Evolutionary conservation across 2,888 invertebrate genomes (phyloP).

Genomic region (Pimpla rufipes): DNA sequence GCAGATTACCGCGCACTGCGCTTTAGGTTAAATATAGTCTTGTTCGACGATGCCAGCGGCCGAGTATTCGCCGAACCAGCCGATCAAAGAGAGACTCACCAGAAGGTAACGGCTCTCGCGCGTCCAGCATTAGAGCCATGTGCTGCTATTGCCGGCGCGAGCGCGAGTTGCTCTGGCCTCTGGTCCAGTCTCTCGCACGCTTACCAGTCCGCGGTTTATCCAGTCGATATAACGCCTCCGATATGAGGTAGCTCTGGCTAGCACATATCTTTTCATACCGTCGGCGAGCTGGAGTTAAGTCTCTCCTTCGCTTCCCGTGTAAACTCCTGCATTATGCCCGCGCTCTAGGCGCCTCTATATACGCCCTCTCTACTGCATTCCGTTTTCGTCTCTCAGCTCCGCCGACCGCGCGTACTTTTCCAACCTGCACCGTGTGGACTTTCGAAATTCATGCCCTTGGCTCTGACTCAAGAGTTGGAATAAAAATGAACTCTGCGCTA

Average conservation of each 20-base stretch:
- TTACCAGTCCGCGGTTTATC: slow-evolving; percentile 77
- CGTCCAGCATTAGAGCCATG: slow-evolving; percentile 67
- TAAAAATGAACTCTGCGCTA: slow-evolving; percentile 71
- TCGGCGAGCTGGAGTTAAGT: slow-evolving; percentile 66
- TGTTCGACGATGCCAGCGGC: slow-evolving; percentile 32
- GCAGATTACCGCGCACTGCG: slow-evolving; percentile 57
- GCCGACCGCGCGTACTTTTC: slow-evolving; percentile 36
- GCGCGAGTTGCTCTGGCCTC: neutral
- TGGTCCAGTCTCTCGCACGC: slow-evolving; percentile 21
- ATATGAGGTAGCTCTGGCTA: slow-evolving; percentile 78
- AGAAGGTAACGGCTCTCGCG: slow-evolving; percentile 58
- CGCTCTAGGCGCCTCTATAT: slow-evolving; percentile 53
- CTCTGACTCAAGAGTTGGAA: slow-evolving; percentile 71
- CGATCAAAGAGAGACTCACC: slow-evolving; percentile 60
- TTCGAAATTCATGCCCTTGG: slow-evolving; percentile 73
- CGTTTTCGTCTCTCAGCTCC: slow-evolving; percentile 50
- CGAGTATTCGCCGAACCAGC: slow-evolving; percentile 60
- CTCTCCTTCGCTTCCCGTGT: slow-evolving; percentile 65
- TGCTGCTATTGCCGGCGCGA: slow-evolving; percentile 53
- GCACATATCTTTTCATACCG: slow-evolving; percentile 72
- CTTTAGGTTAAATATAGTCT: slow-evolving; percentile 66
- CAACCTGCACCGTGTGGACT: slow-evolving; percentile 65
- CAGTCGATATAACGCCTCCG: slow-evolving; percentile 82
- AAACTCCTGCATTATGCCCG: slow-evolving; percentile 70
- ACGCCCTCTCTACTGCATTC: slow-evolving; percentile 33